Base-by-base conservation (phyloP, 2,797 vertebrate species). In the Diglossa cyanea region DNA sequence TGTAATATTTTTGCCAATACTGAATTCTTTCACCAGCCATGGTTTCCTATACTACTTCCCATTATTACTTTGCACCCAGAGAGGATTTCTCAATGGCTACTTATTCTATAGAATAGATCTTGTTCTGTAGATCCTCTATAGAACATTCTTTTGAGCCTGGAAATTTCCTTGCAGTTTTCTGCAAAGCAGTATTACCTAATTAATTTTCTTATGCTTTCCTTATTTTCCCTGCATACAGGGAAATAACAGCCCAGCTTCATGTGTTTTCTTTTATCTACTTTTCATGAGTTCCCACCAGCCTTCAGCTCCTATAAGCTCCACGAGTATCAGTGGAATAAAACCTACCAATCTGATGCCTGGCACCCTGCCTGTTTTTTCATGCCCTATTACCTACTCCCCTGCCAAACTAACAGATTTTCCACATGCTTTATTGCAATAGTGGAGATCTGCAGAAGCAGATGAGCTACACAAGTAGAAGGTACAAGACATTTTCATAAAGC, bases 331-430 rank as follows among this genome's bases (percentile, higher is more conserved):
- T 44, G 39, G 78, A 91, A 95, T 35, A 87, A 89, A 93, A 35
- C 7, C 16, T 45, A 74, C 55, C 60, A 70, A 16, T 67, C 53
- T 71, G 39, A 93, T 54, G 63, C 55, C 54, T 94, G 92, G 82
- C 82, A 65, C 19, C 14, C 35, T 76, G 88, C 75, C 67, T 68
- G 11, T 74, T 92, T 92, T 85, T 67, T 87, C 71, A 79, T 85
- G 78, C 74, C 75, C 87, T 90, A 44, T 92, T 93, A 81, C 78
- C 60, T 77, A n/a, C 57, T 82, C 48, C 53, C 65, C 57, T 94
- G 79, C 82, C 87, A 89, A 91, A 88, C 21, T 76, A 89, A 85
- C 84, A 87, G 78, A 85, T 92, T 95, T 94, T 79, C 81, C 93
- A 78, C 91, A 53, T 44, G 66, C 67, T 87, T 94, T 91, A 94